Conservation (phyloP, 2,888 invertebrate species). For the Drosophila barbarae region DNA sequence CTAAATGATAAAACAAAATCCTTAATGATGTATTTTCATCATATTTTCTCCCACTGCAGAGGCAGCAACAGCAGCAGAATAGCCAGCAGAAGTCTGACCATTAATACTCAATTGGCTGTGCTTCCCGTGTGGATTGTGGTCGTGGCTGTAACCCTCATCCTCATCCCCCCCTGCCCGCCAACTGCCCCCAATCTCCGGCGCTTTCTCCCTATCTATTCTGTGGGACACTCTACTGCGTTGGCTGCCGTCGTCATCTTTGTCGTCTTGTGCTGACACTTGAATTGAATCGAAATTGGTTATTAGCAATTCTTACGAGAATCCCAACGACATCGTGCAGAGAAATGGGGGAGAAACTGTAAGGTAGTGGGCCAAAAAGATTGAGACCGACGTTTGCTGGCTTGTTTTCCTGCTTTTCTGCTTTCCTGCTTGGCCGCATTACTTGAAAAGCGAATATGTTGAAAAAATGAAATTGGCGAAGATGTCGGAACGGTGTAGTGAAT, state of each 20-base stretch:
- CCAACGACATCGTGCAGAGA: slow-evolving; percentile 26
- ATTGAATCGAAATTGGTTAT: slow-evolving; percentile 75
- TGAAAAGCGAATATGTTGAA: slow-evolving; percentile 60
- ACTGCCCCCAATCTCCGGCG: slow-evolving; percentile 2
- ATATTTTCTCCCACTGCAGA: slow-evolving; percentile 7
- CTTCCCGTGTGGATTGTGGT: slow-evolving; percentile 74
- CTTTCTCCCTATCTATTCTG: slow-evolving; percentile 22
- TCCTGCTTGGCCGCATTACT: slow-evolving; percentile 47
- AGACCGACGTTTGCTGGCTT: slow-evolving; percentile 15
- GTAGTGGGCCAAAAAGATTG: slow-evolving; percentile 9
- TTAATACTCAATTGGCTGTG: slow-evolving; percentile 75
- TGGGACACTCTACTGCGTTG: slow-evolving; percentile 26
- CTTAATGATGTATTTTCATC: neutral
- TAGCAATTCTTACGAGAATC: slow-evolving; percentile 70
- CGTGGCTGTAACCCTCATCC: slow-evolving; percentile 23
- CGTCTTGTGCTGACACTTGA: slow-evolving; percentile 75
- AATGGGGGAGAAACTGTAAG: slow-evolving; percentile 4
- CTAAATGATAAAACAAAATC: no score
- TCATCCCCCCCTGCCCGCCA: neutral
- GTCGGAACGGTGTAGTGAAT: neutral
- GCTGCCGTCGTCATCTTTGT: slow-evolving; percentile 53
- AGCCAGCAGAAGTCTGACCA: slow-evolving; percentile 62
- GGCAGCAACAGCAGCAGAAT: slow-evolving; percentile 5
- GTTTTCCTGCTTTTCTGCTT: slow-evolving; percentile 12
- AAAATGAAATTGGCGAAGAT: slow-evolving; percentile 52